Percentiles rank a stretch among this genome's conserved stretches.
phyloP scores from a whole-genome alignment of 2,888 invertebrate species.

The Habrosyne pyritoides region DNA sequence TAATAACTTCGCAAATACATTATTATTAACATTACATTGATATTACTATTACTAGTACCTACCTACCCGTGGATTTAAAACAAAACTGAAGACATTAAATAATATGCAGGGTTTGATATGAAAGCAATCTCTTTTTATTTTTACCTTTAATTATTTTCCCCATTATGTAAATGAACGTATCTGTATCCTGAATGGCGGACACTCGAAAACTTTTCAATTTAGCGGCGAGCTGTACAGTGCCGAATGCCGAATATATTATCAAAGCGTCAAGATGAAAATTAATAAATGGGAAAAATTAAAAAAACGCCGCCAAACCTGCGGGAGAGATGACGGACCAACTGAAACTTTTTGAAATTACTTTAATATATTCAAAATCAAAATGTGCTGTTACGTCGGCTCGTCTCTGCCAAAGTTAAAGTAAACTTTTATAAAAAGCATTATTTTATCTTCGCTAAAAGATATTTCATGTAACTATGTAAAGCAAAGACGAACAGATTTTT shows the following conservation, averaged over 20 bases:
- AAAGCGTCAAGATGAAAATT: conserved; percentile 49
- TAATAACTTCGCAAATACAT: too few relatives aligned
- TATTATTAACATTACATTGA: too few relatives aligned
- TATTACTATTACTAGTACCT: too few relatives aligned
- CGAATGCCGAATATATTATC: conserved; percentile 50
- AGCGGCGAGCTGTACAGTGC: conserved; percentile 17
- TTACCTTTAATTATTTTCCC: conserved; percentile 34
- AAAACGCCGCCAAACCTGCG: conserved; percentile 36
- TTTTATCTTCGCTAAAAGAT: background rate
- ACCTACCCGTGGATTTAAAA: too few relatives aligned
- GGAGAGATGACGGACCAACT: conserved; percentile 49
- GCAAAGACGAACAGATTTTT: too few relatives aligned
- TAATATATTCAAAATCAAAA: conserved; percentile 63
- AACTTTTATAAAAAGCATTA: conserved; percentile 8
- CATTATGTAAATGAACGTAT: conserved; percentile 50
- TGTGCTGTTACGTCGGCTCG: conserved; percentile 23
- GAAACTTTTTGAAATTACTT: conserved; percentile 60
- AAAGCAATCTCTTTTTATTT: conserved; percentile 8
- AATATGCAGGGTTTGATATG: background rate
- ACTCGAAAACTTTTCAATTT: conserved; percentile 55
- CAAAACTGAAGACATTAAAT: too few relatives aligned
- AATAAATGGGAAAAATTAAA: conserved; percentile 54
- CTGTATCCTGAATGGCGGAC: conserved; percentile 30
- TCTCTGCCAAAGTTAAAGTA: conserved; percentile 19
- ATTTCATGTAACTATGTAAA: too few relatives aligned